These are phyloP conservation scores for Lutjanus campechanus DNA, from an alignment of 2,797 vertebrate species.

Conservation along the genomic window DNA sequence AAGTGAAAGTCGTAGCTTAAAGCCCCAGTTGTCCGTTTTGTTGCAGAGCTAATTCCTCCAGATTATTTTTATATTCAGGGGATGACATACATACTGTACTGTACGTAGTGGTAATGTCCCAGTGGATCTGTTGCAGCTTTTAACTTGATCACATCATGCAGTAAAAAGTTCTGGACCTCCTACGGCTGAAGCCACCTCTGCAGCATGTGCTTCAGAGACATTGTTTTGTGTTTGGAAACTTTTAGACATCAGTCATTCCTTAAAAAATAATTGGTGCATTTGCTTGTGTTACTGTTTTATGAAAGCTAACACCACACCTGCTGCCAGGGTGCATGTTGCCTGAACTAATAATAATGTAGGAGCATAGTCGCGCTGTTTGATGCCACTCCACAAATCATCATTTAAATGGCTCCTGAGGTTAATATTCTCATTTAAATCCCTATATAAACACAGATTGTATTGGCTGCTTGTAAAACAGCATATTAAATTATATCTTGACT, in stretches of 20 bases:
- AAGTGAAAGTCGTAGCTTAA: not conserved
- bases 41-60: not conserved
- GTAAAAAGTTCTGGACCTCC: not conserved
- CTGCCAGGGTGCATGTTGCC: not conserved
- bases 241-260: not conserved
- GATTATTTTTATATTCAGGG: not conserved
- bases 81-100: too few species aligned
- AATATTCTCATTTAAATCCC: conserved; percentile 11
- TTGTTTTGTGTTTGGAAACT: not conserved
- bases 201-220: not conserved
- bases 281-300: not conserved
- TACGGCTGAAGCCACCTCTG: not conserved
- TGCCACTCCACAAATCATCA: conserved; percentile 6
- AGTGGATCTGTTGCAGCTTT: not conserved
- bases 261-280: not conserved
- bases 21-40: not conserved
- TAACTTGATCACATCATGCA: not conserved
- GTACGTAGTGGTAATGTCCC: not conserved
- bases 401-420: not conserved
- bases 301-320: not conserved
- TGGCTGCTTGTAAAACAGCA: conserved; percentile 7
- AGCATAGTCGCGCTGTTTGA: not conserved
- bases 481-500: conserved; percentile 4
- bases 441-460: conserved; percentile 15
- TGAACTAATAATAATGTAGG: not conserved